Conservation (phyloP, 2,113 vertebrate genomes). For the Eolophus roseicapilla region DNA sequence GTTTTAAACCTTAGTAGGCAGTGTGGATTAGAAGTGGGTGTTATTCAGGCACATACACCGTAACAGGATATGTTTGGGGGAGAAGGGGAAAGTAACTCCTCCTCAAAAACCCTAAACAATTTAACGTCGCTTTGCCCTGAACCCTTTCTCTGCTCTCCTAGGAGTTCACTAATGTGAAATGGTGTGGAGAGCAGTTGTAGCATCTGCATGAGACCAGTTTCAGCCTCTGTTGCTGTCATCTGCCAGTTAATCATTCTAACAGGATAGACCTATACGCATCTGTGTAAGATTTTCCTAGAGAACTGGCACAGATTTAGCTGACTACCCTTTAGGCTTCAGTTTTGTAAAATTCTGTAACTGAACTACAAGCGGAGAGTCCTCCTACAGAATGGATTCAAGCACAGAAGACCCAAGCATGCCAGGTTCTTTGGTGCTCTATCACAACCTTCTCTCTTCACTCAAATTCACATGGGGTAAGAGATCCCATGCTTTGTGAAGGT, state of each 20-base stretch:
- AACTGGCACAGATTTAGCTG: not conserved
- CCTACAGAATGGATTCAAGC: not conserved
- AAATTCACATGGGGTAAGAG: not conserved
- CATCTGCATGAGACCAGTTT: not conserved
- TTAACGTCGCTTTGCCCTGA: not conserved
- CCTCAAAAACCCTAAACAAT: not conserved
- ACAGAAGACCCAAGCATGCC: not conserved
- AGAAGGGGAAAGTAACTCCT: not conserved
- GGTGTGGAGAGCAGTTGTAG: not conserved
- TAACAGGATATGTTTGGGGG: not conserved
- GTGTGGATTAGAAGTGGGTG: no score
- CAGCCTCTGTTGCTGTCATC: not conserved
- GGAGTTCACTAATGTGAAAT: not conserved
- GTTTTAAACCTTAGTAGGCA: not conserved
- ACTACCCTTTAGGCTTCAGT: not conserved
- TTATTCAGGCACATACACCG: not conserved
- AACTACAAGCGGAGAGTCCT: not conserved
- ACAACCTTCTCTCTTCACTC: not conserved
- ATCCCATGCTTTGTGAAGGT: not conserved
- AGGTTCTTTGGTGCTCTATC: not conserved
- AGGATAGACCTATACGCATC: fast-evolving
- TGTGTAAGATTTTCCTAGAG: not conserved
- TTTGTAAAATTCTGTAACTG: not conserved
- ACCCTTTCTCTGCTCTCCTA: not conserved
- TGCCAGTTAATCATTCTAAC: not conserved